Percentiles rank a stretch among this genome's conserved stretches.
phyloP scores from a whole-genome alignment of 2,888 invertebrate species.

The Antheraea assamensis region DNA sequence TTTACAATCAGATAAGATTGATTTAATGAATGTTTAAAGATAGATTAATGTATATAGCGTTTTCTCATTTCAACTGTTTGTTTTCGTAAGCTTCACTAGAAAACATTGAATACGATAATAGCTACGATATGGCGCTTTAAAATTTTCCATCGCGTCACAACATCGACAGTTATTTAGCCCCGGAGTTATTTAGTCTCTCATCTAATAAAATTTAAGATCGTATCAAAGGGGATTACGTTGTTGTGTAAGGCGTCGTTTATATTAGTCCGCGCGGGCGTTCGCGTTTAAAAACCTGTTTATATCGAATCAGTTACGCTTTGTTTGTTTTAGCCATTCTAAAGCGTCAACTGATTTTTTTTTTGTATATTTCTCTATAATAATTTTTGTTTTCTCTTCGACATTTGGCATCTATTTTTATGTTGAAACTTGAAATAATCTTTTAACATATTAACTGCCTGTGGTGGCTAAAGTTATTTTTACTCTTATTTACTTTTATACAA shows the following conservation, averaged over 20 bases:
- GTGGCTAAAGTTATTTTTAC: no score
- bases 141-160: conserved; percentile 12
- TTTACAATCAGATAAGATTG: background rate
- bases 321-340: background rate
- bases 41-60: conserved; percentile 4
- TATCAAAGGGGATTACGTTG: conserved; percentile 11
- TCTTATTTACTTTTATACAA: no score
- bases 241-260: background rate
- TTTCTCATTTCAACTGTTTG: conserved; percentile 12
- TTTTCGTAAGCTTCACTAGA: conserved; percentile 9
- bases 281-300: conserved; percentile 3
- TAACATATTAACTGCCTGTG: no score
- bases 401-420: no score
- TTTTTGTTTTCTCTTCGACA: no score
- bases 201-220: conserved; percentile 18
- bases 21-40: background rate
- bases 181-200: conserved; percentile 15
- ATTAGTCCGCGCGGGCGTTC: background rate
- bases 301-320: background rate
- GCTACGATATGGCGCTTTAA: conserved; percentile 13
- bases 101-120: background rate
- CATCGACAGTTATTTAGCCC: conserved; percentile 15
- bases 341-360: background rate
- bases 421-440: no score
- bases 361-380: background rate